phyloP scores from a whole-genome alignment of 2,888 invertebrate genomes.

The Euplexia lucipara region DNA sequence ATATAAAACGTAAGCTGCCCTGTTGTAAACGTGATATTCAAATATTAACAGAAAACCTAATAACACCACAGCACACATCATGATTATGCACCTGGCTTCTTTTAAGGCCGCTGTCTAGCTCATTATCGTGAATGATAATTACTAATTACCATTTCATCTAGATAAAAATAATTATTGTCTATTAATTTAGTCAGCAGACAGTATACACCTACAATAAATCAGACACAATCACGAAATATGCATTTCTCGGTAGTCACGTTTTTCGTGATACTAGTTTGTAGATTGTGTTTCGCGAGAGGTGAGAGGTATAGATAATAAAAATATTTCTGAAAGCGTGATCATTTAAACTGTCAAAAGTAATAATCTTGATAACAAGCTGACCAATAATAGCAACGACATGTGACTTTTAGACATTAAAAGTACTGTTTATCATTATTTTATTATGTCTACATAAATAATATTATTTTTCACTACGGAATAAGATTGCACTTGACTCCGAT shows the following conservation, averaged over 20 bases:
- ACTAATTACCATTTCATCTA: constrained; percentile 10
- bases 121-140: constrained; percentile 19
- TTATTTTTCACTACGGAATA: too few relatives aligned
- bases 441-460: too few relatives aligned
- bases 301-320: neutral
- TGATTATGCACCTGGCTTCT: constrained; percentile 1
- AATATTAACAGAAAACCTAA: constrained; percentile 22
- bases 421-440: too few relatives aligned
- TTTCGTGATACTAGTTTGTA: neutral
- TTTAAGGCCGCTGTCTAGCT: neutral
- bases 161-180: constrained; percentile 7
- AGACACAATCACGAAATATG: constrained; percentile 1
- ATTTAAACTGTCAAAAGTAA: neutral
- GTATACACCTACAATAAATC: neutral
- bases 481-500: too few relatives aligned
- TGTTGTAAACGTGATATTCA: constrained; percentile 13
- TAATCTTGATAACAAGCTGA: neutral
- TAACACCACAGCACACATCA: too few relatives aligned
- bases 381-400: constrained; percentile 1
- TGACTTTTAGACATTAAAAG: too few relatives aligned
- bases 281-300: neutral
- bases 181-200: neutral
- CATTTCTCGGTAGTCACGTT: constrained; percentile 5
- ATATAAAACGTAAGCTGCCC: neutral
- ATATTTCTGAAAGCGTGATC: neutral